Conservation (phyloP, 1,140 invertebrate genomes). For the Ridgeia piscesae region DNA sequence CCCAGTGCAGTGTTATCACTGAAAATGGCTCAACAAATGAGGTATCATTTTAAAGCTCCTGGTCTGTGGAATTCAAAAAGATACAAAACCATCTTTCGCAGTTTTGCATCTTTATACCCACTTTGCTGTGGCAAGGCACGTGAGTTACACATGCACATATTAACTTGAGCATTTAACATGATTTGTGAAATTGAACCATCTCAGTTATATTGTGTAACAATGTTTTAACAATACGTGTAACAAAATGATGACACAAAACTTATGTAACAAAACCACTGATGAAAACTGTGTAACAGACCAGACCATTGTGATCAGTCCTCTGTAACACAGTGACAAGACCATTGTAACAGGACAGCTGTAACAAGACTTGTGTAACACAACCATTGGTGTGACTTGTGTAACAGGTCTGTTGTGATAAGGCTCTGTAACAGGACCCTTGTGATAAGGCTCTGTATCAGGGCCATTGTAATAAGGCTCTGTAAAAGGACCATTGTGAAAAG, state of each 20-base stretch:
- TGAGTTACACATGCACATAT: background rate
- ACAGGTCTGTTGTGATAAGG: background rate
- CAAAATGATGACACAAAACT: background rate
- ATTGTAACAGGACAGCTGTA: background rate
- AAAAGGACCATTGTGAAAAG: no score
- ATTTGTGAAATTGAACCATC: background rate
- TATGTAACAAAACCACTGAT: background rate
- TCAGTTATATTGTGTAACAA: background rate
- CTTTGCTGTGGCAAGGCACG: background rate
- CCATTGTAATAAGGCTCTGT: no score
- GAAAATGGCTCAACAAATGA: no score
- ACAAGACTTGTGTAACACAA: background rate
- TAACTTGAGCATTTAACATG: background rate
- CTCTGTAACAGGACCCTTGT: no score
- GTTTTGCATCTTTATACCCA: background rate
- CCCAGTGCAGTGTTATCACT: no score
- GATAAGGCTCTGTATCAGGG: background rate
- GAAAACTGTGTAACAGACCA: background rate
- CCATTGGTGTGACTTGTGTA: background rate
- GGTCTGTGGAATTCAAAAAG: no score
- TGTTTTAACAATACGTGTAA: background rate
- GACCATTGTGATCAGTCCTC: background rate
- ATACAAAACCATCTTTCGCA: no score
- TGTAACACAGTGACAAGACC: background rate
- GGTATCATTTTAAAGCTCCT: no score